phyloP scores from a whole-genome alignment of 2,888 invertebrate species.

The Caenorhabditis uteleia region DNA sequence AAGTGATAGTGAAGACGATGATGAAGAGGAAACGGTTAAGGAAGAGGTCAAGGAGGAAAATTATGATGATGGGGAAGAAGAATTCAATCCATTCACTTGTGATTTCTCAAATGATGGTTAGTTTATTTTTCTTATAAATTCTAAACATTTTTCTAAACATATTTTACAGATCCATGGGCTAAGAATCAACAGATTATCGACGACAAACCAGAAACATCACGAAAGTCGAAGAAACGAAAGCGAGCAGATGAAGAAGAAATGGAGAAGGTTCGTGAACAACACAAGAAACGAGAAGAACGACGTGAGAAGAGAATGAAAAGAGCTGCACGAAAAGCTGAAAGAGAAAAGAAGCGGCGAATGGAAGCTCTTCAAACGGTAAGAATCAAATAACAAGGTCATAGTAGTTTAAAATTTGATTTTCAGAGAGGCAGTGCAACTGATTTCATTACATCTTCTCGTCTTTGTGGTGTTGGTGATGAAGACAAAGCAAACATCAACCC shows the following conservation, averaged over 20 bases:
- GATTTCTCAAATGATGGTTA: conserved; percentile 72
- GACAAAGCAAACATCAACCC: conserved; percentile 46
- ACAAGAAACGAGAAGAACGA: conserved; percentile 74
- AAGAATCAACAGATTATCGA: conserved; percentile 54
- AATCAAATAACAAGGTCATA: too few species aligned
- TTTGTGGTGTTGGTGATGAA: conserved; percentile 44
- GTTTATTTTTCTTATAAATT: not conserved
- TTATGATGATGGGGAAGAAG: conserved; percentile 73
- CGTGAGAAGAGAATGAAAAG: conserved; percentile 69
- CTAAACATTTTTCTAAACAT: not conserved
- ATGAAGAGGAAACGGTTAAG: conserved; percentile 35
- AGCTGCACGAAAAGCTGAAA: conserved; percentile 69
- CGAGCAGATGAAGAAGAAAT: conserved; percentile 53
- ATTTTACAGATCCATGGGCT: conserved; percentile 79
- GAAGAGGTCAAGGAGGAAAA: conserved; percentile 22
- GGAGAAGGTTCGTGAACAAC: conserved; percentile 73
- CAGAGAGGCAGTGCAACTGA: conserved; percentile 54
- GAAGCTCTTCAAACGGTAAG: conserved; percentile 51
- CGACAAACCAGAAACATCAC: conserved; percentile 75
- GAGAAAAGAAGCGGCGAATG: conserved; percentile 74
- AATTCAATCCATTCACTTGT: conserved; percentile 90
- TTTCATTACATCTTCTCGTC: conserved; percentile 59
- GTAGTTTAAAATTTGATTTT: conserved; percentile 4
- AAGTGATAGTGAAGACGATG: conserved; percentile 44
- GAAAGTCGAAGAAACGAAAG: conserved; percentile 73